These are phyloP conservation scores for Acanthosepion lycidas DNA, from an alignment of 2,888 invertebrate species.

Conservation along the genomic window DNA sequence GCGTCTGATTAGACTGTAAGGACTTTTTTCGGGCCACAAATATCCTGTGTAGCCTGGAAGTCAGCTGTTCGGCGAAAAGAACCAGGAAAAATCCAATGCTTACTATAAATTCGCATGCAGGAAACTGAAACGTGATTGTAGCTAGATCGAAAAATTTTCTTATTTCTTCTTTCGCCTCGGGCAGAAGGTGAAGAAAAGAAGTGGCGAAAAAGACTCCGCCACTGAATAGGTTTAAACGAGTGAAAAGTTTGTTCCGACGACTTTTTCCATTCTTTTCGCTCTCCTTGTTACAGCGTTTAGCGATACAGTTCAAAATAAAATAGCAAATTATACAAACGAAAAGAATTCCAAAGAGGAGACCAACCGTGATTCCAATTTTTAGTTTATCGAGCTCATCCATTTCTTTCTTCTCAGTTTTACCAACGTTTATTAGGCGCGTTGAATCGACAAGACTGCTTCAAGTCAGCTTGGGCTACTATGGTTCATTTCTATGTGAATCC, in stretches of 20 bases:
- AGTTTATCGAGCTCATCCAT: neutral
- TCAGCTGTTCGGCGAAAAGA: slow-evolving; percentile 63
- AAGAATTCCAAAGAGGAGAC: neutral
- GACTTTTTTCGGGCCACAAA: neutral
- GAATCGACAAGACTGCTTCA: neutral
- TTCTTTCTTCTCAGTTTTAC: neutral
- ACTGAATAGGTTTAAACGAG: slow-evolving; percentile 68
- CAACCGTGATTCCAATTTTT: neutral
- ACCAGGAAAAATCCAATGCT: slow-evolving; percentile 70
- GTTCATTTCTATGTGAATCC: neutral
- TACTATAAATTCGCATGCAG: slow-evolving; percentile 68
- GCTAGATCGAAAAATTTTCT: slow-evolving; percentile 52
- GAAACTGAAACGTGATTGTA: slow-evolving; percentile 57
- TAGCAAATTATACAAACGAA: neutral
- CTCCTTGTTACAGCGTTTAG: neutral
- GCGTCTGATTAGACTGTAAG: neutral
- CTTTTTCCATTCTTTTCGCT: too few species aligned
- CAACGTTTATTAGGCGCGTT: neutral
- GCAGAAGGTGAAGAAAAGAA: slow-evolving; percentile 73
- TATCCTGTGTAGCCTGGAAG: slow-evolving; percentile 46
- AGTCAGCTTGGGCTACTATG: neutral
- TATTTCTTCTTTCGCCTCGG: slow-evolving; percentile 71
- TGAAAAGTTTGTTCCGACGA: slow-evolving; percentile 49
- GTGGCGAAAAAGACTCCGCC: slow-evolving; percentile 75
- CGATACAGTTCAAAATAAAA: neutral